These are phyloP conservation scores for Triplophysa dalaica DNA, from an alignment of 2,113 vertebrate species.

Conservation along the genomic window DNA sequence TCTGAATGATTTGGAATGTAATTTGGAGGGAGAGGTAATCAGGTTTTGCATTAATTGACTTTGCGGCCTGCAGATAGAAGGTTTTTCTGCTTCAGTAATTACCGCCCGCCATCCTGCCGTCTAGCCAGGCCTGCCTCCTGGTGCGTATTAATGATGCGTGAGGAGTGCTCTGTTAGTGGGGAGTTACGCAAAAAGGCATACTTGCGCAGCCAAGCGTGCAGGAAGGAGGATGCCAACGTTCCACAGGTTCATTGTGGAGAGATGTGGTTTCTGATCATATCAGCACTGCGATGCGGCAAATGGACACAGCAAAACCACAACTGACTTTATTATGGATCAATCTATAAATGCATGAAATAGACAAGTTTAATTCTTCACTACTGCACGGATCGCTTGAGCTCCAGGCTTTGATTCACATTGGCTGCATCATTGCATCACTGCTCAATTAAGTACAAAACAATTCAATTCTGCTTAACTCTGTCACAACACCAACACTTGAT, in stretches of 20 bases:
- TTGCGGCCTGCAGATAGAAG: constrained; percentile 61
- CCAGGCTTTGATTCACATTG: not conserved
- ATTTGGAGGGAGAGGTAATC: constrained; percentile 74
- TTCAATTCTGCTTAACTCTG: not conserved
- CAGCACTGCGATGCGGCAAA: too few relatives aligned
- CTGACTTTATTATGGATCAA: not conserved
- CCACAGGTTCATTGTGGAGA: constrained; percentile 23
- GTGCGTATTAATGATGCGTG: constrained; percentile 39
- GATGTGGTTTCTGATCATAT: not conserved
- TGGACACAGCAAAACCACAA: not conserved
- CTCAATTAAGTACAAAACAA: not conserved
- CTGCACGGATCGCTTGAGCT: not conserved
- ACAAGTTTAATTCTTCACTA: not conserved
- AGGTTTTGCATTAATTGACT: constrained; percentile 73
- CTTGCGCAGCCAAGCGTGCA: not conserved
- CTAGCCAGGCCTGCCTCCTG: constrained; percentile 27
- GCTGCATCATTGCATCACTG: not conserved
- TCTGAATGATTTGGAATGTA: constrained; percentile 69
- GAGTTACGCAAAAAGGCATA: constrained; percentile 32
- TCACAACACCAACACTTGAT: not conserved
- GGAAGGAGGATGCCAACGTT: not conserved
- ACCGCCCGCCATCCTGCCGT: constrained; percentile 31
- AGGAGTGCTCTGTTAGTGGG: constrained; percentile 24
- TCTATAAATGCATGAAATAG: not conserved
- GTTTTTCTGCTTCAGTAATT: constrained; percentile 57